Evolutionary conservation across 2,113 vertebrate species (phyloP), one percentile per base, ranked within the genome.

Genomic region (Terrapene triunguis): DNA sequence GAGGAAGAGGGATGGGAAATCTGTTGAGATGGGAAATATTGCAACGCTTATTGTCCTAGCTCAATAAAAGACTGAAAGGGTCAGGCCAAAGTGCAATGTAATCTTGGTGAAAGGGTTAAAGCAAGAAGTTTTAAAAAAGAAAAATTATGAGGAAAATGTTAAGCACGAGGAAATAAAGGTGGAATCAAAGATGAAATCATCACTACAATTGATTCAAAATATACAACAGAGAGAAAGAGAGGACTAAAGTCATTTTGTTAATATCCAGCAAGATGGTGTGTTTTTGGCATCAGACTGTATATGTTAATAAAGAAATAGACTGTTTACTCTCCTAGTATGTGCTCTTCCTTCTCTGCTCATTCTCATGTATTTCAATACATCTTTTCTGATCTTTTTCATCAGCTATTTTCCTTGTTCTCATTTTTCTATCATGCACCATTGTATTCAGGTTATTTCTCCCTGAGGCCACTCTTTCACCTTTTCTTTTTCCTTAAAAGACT

Each of bases 1-100:
- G 38, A 4, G 35, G 21, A 22, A 19, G 11, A 47, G 25, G 84
- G 74, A 25, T 29, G 47, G 38, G 5, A 78, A 44, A 27, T 32
- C 57, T 29, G 3, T n/a, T 4, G 22, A 84, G 55, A 72, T 53
- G 44, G 51, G 21, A 84, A 19, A 32, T 10, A 4, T 69, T 1
- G 3, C 1, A 2, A 9, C 44, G 35, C 57, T 51, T 47, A 3
- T 2, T 10, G 8, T 10, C 57, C 22, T 74, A 27, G 42, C 25
- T 78, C 19, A 14, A 5, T 2, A 47, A 38, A 87, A 84, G 57
- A 5, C 4, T 11, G 89, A 54, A 74, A 29, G 4, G 2, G 47
- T 25, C 32, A 65, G 11, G 35, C 82, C 14, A 17, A 79, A 51
- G n/a, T 24, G n/a, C n/a, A 27, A n/a, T 25, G 13, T 32, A 14